Evolutionary conservation across 2,888 invertebrate species (phyloP).

Genomic region (Amphiduros pacificus): DNA sequence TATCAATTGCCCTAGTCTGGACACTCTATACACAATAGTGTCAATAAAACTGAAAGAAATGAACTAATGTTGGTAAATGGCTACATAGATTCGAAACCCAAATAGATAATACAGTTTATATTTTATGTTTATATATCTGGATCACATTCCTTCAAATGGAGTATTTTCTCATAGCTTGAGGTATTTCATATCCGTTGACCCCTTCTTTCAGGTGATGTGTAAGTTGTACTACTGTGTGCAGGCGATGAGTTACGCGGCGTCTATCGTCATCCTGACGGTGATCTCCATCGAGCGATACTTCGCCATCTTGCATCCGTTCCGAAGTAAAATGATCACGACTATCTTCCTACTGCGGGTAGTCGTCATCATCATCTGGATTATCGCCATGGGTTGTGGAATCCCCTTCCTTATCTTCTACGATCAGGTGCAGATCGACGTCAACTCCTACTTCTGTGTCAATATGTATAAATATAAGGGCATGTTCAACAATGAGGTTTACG

Average conservation of each 20-base stretch:
- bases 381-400: slow-evolving; percentile 79
- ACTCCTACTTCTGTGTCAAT: slow-evolving; percentile 9
- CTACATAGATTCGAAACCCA: no score
- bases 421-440: slow-evolving; percentile 67
- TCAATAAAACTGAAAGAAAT: no score
- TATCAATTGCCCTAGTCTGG: no score
- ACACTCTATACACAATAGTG: no score
- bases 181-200: no score
- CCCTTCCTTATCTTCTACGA: slow-evolving; percentile 83
- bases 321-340: slow-evolving; percentile 81
- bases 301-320: slow-evolving; percentile 71
- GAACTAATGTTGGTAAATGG: no score
- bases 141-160: no score
- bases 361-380: slow-evolving; percentile 79
- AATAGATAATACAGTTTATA: no score
- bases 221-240: slow-evolving; percentile 90
- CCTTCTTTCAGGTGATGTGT: slow-evolving; percentile 65
- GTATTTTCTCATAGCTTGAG: no score
- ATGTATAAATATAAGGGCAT: neutral
- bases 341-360: slow-evolving; percentile 73
- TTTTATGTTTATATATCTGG: no score
- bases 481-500: slow-evolving; percentile 64
- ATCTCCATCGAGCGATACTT: slow-evolving; percentile 52
- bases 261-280: slow-evolving; percentile 84
- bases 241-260: slow-evolving; percentile 85